These are phyloP conservation scores for Dasyprocta punctata DNA, from an alignment of 2,113 vertebrate species.

Conservation along the genomic window DNA sequence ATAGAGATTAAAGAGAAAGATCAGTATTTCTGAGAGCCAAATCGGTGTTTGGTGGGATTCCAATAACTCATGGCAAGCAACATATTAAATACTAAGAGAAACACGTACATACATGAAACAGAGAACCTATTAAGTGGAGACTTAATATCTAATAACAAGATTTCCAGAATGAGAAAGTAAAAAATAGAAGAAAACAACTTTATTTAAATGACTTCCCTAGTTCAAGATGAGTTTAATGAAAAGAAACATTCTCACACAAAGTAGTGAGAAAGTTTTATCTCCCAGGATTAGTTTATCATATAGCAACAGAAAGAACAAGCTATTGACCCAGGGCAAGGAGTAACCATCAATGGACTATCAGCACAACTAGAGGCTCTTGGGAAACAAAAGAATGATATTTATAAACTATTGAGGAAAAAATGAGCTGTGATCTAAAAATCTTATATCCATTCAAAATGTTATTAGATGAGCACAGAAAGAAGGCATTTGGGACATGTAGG, in stretches of 20 bases:
- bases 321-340: not conserved
- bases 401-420: not conserved
- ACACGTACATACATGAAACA: not conserved
- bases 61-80: not conserved
- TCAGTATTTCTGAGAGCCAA: slow-evolving; percentile 18
- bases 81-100: not conserved
- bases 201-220: not conserved
- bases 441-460: not conserved
- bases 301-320: not conserved
- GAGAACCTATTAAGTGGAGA: not conserved
- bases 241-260: not conserved
- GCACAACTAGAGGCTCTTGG: not conserved
- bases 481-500: not conserved
- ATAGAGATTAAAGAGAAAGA: not conserved
- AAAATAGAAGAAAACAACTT: not conserved
- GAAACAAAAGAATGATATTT: not conserved
- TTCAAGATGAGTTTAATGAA: not conserved
- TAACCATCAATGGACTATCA: not conserved
- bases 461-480: not conserved
- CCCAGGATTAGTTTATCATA: not conserved
- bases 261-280: not conserved
- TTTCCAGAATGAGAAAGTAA: slow-evolving; percentile 23
- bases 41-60: not conserved
- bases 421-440: not conserved
- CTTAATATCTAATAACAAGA: not conserved